Conservation (phyloP, 1,140 invertebrate species). For the Vanessa atalanta region DNA sequence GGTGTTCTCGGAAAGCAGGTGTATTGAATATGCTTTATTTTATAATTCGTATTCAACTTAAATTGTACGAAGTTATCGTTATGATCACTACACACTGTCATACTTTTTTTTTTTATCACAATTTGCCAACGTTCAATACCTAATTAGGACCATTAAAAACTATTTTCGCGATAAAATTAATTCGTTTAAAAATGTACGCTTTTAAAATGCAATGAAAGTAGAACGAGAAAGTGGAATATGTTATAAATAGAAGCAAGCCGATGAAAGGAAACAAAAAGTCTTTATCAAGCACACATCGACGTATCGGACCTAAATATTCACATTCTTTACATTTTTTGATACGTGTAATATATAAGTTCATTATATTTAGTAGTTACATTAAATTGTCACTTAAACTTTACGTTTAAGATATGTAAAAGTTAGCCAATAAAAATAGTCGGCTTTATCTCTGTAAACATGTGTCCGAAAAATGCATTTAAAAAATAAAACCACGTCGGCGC, state of each 20-base stretch:
- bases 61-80: neutral
- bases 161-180: conserved; percentile 9
- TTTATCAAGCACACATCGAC: conserved; percentile 9
- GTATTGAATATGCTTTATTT: conserved; percentile 2
- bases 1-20: conserved; percentile 6
- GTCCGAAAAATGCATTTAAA: conserved; percentile 60
- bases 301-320: no score
- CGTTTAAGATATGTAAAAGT: neutral
- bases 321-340: neutral
- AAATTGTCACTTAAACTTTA: neutral
- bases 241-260: conserved; percentile 21
- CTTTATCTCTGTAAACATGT: conserved; percentile 37
- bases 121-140: conserved; percentile 9
- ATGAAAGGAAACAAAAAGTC: conserved; percentile 22
- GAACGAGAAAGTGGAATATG: conserved; percentile 25
- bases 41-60: neutral
- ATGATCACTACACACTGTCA: neutral
- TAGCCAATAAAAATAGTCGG: neutral
- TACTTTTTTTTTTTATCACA: conserved; percentile 11
- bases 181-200: conserved; percentile 7
- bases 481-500: conserved; percentile 50
- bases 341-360: neutral
- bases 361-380: neutral
- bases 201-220: conserved; percentile 22
- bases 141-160: conserved; percentile 3